Evolutionary conservation across 1,140 invertebrate species (phyloP), one percentile per base, ranked within the genome.

Genomic region (Drosophila takahashii): DNA sequence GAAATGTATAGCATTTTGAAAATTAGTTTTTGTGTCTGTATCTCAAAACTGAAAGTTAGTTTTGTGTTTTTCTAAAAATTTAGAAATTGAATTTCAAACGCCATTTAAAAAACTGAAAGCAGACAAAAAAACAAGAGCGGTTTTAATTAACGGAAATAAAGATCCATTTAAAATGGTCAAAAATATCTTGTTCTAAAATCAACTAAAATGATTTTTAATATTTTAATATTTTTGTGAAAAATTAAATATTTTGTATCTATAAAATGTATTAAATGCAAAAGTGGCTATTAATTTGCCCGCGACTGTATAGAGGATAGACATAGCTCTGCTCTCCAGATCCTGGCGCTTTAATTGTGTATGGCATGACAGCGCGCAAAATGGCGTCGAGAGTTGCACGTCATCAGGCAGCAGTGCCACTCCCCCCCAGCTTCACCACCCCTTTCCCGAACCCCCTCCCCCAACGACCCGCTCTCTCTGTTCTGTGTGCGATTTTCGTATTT

Each of bases 301-400:
- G 29, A 16, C 47, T 52, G 70, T 54, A 8, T 22, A n/a, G 41
- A 3, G 50, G 50, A 74, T 51, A 74, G 57, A 74, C 70, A 75
- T 76, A 58, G 72, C 72, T 75, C 71, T 51, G 52, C 45, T 75
- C 58, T 45, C 42, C 42, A 57, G 66, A 70, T 70, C 66, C 66
- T 70, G 75, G 74, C 53, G 84, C 79, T 89, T 89, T 87, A 87
- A 87, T 87, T 87, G 84, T 87, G 84, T 89, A 81, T 87, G 79
- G 79, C 79, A 87, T 87, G 84, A 87, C 84, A 84, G 76, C 79
- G 84, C 84, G 83, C 84, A 89, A 87, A 87, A 89, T 87, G 84
- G 84, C 84, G 84, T 79, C 76, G 77, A 87, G 84, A 87, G 84
- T 87, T 89, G 83, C 84, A 89, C 79, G 84, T 87, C 83, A 87